Evolutionary conservation across 2,113 vertebrate genomes (phyloP).

Genomic region (Pteropus alecto): DNA sequence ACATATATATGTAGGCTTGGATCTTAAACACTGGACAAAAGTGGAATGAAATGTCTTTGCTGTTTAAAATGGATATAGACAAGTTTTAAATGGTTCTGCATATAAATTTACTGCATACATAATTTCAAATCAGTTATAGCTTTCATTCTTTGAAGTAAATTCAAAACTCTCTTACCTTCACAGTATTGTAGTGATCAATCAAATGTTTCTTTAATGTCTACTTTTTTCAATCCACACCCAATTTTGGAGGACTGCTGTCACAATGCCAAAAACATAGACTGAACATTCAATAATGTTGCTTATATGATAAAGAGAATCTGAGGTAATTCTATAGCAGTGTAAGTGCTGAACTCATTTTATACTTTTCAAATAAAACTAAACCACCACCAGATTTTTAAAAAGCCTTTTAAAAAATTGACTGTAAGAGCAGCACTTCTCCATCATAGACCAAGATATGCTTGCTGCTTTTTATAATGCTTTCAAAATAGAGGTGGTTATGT

Average conservation of each 20-base stretch:
- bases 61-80: conserved; percentile 10
- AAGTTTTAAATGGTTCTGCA: neutral
- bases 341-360: neutral
- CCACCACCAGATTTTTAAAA: neutral
- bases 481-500: neutral
- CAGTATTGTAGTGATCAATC: conserved; percentile 23
- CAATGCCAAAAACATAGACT: neutral
- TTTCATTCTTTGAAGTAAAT: conserved; percentile 57
- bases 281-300: neutral
- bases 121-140: conserved; percentile 40
- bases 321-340: neutral
- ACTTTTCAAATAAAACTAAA: conserved; percentile 20
- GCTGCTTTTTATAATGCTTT: neutral
- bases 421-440: neutral
- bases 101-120: conserved; percentile 15
- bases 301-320: neutral
- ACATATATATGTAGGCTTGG: neutral
- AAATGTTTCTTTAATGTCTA: conserved; percentile 35
- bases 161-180: conserved; percentile 42
- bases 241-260: neutral
- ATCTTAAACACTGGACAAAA: neutral
- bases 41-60: neutral
- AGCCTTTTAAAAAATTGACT: neutral
- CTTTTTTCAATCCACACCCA: neutral
- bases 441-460: neutral